Evolutionary conservation across 2,113 vertebrate genomes (phyloP).

Genomic region (Hyla sarda): DNA sequence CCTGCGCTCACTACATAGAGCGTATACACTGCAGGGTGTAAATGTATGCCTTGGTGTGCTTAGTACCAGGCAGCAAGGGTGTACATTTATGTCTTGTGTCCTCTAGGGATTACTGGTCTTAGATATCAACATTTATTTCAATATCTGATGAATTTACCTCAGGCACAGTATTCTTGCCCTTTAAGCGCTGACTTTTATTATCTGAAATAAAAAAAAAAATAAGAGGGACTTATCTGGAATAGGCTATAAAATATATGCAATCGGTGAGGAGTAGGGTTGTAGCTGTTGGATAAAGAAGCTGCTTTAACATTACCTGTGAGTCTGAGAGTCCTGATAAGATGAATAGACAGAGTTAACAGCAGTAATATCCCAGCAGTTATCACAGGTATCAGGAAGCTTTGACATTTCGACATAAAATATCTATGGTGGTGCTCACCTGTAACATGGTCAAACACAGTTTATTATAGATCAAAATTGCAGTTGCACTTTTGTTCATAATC

Average conservation of each 20-base stretch:
- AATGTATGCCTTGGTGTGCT: no score
- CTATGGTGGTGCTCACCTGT: not conserved
- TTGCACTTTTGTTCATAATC: no score
- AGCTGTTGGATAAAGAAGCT: not conserved
- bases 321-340: not conserved
- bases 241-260: not conserved
- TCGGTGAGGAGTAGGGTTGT: not conserved
- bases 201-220: not conserved
- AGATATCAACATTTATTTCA: no score
- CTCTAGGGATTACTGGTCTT: no score
- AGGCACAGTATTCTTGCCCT: not conserved
- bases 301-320: not conserved
- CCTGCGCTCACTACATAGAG: no score
- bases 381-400: not conserved
- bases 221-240: not conserved
- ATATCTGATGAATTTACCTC: not conserved
- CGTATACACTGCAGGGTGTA: no score
- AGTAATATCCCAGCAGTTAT: not conserved
- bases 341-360: not conserved
- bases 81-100: no score
- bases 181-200: not conserved
- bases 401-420: not conserved
- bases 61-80: no score
- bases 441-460: not conserved
- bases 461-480: no score